Evolutionary conservation across 2,888 invertebrate species (phyloP), one percentile per base, ranked within the genome.

Genomic region (Drosophila emarginata): DNA sequence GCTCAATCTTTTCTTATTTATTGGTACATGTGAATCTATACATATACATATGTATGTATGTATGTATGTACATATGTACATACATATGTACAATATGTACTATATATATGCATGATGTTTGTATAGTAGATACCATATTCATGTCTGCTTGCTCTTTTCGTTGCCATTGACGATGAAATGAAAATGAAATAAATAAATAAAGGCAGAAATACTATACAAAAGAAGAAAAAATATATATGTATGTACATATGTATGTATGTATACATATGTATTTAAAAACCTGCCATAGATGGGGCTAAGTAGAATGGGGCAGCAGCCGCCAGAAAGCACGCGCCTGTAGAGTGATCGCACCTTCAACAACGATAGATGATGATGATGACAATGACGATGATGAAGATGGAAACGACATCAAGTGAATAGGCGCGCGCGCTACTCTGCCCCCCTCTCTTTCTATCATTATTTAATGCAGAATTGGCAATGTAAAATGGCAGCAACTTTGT

Each of bases 271-370:
- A 21, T 45, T 14, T 21, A 45, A 40, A 45, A 45, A 45, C 36
- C 28, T 50, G 45, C 26, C 50, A 60, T 26, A 61, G 40, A 52
- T 61, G 52, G 62, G 45, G 45, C 45, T 45, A 45, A 45, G 18
- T 54, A 54, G 32, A 54, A 54, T 60, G 65, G 28, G 18, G 60
- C 70, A 45, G 45, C 40, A 45, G 59, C 77, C 77, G 75, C 70
- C 72, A 67, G 76, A 64, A 70, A 78, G 78, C 88, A 89, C 89
- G 88, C 80, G 89, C 73, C 85, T 61, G 71, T 53, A 66, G 89
- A 89, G 89, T 89, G 88, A 90, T 89, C 88, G 67, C 59, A 63
- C 18, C 37, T 32, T 6, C 54, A 54, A 60, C 39, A 14, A 2
- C 39, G 36, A 40, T 65, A 79, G 69, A 76, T 72, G 78, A 64